Base-by-base conservation (phyloP, 2,113 vertebrate species). In the Polypterus bichir region DNA sequence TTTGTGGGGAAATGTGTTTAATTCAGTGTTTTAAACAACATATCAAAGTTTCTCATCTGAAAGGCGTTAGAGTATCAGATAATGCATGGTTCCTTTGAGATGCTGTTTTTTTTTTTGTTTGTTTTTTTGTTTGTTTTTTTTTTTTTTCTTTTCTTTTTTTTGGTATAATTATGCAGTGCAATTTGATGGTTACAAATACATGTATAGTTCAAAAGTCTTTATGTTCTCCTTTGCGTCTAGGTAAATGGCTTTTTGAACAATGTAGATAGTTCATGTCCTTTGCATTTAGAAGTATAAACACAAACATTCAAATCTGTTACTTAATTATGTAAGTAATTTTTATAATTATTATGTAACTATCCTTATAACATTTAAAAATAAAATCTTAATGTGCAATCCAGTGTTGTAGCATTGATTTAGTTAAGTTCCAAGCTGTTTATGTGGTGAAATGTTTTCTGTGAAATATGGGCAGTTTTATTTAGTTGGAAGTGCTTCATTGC, bases 291-390 rank as follows among this genome's bases (percentile, higher is more conserved):
- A 87, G 77, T 89, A 88, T 89, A 83, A 83, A 89, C 83, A 86
- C 72, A 70, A 27, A 27, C 81, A 84, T 86, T 79, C 86, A 78
- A 89, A 89, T 80, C 84, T 90, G 86, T 91, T 77, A 74, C 73
- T 76, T 89, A 89, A 89, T 89, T 89, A 82, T 91, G 89, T 89
- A 90, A 88, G 87, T 92, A 89, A 84, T 90, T 91, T 91, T 91
- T 92, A 89, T 90, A 88, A 89, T 89, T 88, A 86, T 90, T 85
- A 89, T 90, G 88, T 91, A 89, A 88, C 85, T 90, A 90, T 89
- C 84, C 84, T 89, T 84, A 89, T 89, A 88, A 88, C 86, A 88
- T 89, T 87, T 84, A 88, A 90, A 74, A 74, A 74, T 89, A 88
- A 87, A 90, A 91, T 89, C 79, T 88, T 91, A 86, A 90, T 89